phyloP scores from a whole-genome alignment of 2,113 vertebrate genomes.

The Tiliqua scincoides region DNA sequence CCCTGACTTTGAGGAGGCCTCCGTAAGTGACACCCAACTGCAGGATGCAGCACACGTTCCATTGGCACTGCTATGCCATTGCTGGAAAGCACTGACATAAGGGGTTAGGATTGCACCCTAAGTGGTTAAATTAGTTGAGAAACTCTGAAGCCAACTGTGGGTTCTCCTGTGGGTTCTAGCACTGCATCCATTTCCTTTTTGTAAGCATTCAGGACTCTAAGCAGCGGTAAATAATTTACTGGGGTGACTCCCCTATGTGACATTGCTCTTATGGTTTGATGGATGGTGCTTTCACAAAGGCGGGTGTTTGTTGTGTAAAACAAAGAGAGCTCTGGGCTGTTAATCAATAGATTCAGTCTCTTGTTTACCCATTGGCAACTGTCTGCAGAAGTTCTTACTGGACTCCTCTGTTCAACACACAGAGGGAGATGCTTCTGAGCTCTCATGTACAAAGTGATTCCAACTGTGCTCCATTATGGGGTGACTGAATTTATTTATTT shows the following conservation, averaged over 20 bases:
- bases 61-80: no score
- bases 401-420: neutral
- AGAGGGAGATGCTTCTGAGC: neutral
- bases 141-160: constrained; percentile 33
- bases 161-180: constrained; percentile 39
- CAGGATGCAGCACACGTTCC: no score
- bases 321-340: constrained; percentile 31
- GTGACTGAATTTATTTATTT: no score
- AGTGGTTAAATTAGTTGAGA: constrained; percentile 30
- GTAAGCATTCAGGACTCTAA: neutral
- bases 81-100: no score
- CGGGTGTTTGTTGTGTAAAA: constrained; percentile 53
- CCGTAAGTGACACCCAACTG: no score
- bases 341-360: constrained; percentile 68
- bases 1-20: no score
- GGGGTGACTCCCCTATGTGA: constrained; percentile 55
- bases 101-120: neutral
- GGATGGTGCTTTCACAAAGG: constrained; percentile 48
- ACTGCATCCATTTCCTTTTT: constrained; percentile 46
- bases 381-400: constrained; percentile 31
- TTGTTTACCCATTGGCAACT: constrained; percentile 67
- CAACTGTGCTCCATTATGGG: neutral
- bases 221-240: constrained; percentile 69
- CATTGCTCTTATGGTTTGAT: constrained; percentile 62
- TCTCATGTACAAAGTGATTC: neutral